Evolutionary conservation across 2,797 vertebrate species (phyloP).

Genomic region (Ispidina lecontei): DNA sequence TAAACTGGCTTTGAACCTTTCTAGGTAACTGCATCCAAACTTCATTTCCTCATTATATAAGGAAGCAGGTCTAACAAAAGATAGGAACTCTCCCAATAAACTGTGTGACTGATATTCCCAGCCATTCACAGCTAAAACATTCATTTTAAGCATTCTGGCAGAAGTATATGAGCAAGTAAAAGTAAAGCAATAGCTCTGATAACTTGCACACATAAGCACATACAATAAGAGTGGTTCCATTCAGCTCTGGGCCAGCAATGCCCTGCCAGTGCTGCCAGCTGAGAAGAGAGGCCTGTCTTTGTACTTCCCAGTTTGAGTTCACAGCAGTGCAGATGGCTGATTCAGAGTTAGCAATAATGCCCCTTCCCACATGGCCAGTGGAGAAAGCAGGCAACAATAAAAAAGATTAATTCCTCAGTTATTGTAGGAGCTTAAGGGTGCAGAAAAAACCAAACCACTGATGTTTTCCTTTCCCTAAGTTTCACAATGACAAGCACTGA

Average conservation of each 20-base stretch:
- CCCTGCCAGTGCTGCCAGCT: background rate
- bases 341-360: background rate
- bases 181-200: background rate
- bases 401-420: background rate
- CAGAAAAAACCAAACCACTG: accelerated
- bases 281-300: background rate
- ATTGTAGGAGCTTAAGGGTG: background rate
- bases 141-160: background rate
- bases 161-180: background rate
- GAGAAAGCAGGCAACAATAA: background rate
- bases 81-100: background rate
- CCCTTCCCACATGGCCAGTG: accelerated
- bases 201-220: background rate
- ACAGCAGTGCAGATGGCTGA: background rate
- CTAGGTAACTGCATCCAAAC: background rate
- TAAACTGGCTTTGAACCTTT: background rate
- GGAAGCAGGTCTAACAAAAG: background rate
- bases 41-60: background rate
- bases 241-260: background rate
- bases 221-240: background rate
- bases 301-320: background rate
- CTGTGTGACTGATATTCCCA: background rate
- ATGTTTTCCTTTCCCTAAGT: background rate
- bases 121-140: background rate
- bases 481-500: background rate